Evolutionary conservation across 2,888 invertebrate genomes (phyloP).

Genomic region (Coleophora deauratella): DNA sequence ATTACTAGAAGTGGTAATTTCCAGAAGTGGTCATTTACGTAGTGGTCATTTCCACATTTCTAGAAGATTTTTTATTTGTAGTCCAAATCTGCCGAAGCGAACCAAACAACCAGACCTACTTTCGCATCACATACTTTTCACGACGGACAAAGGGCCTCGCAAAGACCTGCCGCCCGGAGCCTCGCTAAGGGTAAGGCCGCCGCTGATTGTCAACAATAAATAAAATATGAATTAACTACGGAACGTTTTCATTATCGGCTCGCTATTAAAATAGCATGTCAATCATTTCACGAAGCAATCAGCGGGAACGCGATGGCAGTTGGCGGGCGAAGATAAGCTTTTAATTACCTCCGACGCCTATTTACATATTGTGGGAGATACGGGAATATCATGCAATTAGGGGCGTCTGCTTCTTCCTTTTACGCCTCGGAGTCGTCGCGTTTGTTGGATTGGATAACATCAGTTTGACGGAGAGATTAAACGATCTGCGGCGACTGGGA

Average conservation of each 20-base stretch:
- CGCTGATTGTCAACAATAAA: conserved; percentile 67
- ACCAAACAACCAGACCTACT: no score
- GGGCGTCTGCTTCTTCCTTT: conserved; percentile 63
- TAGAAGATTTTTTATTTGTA: no score
- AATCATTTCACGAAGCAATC: conserved; percentile 70
- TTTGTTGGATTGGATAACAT: conserved; percentile 55
- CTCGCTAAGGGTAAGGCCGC: no score
- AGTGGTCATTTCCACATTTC: no score
- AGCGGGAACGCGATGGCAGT: conserved; percentile 42
- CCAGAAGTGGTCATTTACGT: no score
- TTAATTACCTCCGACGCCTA: conserved; percentile 69
- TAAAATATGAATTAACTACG: conserved; percentile 56
- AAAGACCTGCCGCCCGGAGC: no score
- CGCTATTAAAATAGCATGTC: conserved; percentile 64
- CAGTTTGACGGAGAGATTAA: conserved; percentile 60
- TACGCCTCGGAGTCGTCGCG: conserved; percentile 45
- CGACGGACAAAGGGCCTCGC: no score
- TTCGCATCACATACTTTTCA: no score
- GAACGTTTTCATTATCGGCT: conserved; percentile 66
- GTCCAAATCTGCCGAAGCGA: no score
- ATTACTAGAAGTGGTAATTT: no score
- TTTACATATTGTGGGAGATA: conserved; percentile 70
- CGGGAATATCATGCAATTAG: conserved; percentile 68
- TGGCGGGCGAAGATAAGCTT: conserved; percentile 59
- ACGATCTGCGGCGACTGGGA: conserved; percentile 28